These are phyloP conservation scores for Lasiommata megera DNA, from an alignment of 2,888 invertebrate genomes.

Conservation along the genomic window DNA sequence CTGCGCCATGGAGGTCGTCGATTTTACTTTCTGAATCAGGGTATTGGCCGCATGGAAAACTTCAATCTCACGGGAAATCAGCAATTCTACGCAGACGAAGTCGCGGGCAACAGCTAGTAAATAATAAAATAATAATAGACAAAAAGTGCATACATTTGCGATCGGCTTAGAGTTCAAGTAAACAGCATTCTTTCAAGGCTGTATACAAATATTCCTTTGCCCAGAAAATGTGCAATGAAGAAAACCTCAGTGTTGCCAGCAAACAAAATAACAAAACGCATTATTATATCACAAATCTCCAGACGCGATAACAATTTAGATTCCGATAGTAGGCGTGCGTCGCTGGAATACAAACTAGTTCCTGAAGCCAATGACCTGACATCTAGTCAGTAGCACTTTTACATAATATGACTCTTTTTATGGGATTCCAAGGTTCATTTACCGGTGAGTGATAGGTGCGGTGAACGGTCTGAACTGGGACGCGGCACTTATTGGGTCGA, in stretches of 20 bases:
- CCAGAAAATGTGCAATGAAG: background rate
- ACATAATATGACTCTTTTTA: constrained; percentile 20
- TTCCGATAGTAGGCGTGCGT: constrained; percentile 38
- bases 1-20: too few relatives aligned
- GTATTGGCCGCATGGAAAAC: too few relatives aligned
- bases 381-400: constrained; percentile 20
- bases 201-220: background rate
- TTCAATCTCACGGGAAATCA: too few relatives aligned
- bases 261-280: constrained; percentile 24
- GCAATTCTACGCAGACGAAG: too few relatives aligned
- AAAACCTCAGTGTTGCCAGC: constrained; percentile 12
- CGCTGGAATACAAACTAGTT: constrained; percentile 41
- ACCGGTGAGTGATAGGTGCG: background rate
- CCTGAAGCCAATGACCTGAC: constrained; percentile 48
- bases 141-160: background rate
- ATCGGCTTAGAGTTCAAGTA: background rate
- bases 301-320: constrained; percentile 36
- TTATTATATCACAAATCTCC: constrained; percentile 22
- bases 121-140: too few relatives aligned
- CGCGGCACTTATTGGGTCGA: too few relatives aligned
- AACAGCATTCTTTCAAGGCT: background rate
- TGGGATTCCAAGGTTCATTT: constrained; percentile 2
- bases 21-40: too few relatives aligned
- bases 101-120: too few relatives aligned
- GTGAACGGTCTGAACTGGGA: background rate